These are phyloP conservation scores for Cynopterus sphinx DNA, from an alignment of 2,797 vertebrate species.

Conservation along the genomic window DNA sequence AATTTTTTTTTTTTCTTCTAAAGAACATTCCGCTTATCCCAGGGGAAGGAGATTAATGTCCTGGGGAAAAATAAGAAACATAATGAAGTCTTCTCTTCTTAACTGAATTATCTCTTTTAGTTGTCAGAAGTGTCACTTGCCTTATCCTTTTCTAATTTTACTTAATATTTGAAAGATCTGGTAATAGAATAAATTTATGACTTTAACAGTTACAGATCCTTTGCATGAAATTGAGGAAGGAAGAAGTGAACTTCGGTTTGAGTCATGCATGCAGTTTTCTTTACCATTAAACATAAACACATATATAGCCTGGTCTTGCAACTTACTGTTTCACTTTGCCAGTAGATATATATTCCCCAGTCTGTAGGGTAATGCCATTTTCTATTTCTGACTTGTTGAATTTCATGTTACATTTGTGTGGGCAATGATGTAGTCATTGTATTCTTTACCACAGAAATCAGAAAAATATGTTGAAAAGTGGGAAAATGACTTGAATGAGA, in stretches of 20 bases:
- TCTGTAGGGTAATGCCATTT: not conserved
- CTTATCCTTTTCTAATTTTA: not conserved
- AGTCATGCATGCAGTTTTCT: not conserved
- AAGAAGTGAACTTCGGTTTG: not conserved
- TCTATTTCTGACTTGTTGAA: not conserved
- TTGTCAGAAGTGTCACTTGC: not conserved
- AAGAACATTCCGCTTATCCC: conserved; percentile 37
- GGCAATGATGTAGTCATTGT: not conserved
- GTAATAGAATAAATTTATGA: not conserved
- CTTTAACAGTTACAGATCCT: not conserved
- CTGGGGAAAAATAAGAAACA: not conserved
- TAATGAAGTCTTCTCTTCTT: not conserved
- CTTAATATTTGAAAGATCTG: conserved; percentile 26
- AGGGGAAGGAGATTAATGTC: conserved; percentile 24
- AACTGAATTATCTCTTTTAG: not conserved
- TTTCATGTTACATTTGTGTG: not conserved
- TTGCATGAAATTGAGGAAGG: not conserved
- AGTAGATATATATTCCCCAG: not conserved
- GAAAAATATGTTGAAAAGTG: not conserved
- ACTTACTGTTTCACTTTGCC: not conserved
- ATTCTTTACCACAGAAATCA: conserved; percentile 27
- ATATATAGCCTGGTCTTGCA: not conserved
- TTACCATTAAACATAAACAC: not conserved
- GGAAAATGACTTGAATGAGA: not conserved
- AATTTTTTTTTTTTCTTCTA: conserved; percentile 4